Base-by-base conservation (phyloP, 2,797 vertebrate species). In the Bucorvus abyssinicus region DNA sequence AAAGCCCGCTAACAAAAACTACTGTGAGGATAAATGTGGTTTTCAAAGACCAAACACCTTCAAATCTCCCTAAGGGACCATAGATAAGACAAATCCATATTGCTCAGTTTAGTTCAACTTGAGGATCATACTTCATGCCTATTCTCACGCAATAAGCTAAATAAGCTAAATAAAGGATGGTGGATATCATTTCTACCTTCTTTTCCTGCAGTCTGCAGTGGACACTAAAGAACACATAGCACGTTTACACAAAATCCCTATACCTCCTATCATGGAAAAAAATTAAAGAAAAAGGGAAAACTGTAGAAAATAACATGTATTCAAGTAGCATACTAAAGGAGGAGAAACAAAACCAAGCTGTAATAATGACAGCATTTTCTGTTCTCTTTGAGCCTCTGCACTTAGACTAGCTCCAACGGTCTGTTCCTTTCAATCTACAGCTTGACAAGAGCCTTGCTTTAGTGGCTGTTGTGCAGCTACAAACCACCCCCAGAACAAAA, bases 371-470 rank as follows among this genome's bases (percentile, higher is more conserved):
- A 38, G 9, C 30, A 82, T 40, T 27, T 40, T 59, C 40, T 49
- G 40, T 32, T 83, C 44, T 79, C 38, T 20, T 84, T 29, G 19
- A 82, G 36, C 17, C 30, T 65, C 32, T 57, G 12, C 24, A 65
- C 20, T 83, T 44, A 27, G 0, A 67, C 29, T 27, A 14, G 1
- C 44, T 78, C 45, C 12, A 88, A 63, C 0, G 0, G 19, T 60
- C n/a, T 45, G 38, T 40, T 82, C 42, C 20, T 49, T 89, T 27
- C 93, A 19, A 47, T 10, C 34, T 29, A 34, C 40, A 2, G 19
- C 36, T 76, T 53, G n/a, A 71, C 59, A 82, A 61, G 45, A 77
- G n/a, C 53, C 10, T 52, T 38, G 32, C 26, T 90, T 90, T 47
- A 75, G 36, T 20, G 26, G n/a, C n/a, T 67, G 45, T 87, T 45